Evolutionary conservation across 2,888 invertebrate species (phyloP).

Genomic region (Ormyrus labotus): DNA sequence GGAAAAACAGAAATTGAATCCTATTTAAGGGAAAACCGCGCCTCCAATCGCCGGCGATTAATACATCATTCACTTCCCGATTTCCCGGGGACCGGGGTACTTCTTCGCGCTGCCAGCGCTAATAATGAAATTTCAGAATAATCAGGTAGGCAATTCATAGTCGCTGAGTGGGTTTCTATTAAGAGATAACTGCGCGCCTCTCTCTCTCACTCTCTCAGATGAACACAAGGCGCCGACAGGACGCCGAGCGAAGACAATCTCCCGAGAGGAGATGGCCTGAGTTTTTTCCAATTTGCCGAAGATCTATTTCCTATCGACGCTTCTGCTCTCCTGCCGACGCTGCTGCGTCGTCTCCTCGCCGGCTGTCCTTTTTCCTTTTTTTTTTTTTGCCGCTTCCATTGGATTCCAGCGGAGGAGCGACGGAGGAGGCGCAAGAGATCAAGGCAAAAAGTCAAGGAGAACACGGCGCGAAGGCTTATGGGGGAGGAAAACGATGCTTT

Average conservation of each 20-base stretch:
- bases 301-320: conserved; percentile 74
- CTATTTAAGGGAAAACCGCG: conserved; percentile 47
- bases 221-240: conserved; percentile 19
- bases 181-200: conserved; percentile 51
- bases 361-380: conserved; percentile 50
- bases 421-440: neutral
- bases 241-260: conserved; percentile 73
- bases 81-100: conserved; percentile 22
- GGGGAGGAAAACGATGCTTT: no score
- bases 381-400: neutral
- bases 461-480: neutral
- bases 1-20: conserved; percentile 39
- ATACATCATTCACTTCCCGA: conserved; percentile 50
- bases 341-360: conserved; percentile 23
- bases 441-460: conserved; percentile 4
- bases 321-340: conserved; percentile 3
- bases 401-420: neutral
- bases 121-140: conserved; percentile 75
- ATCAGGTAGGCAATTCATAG: conserved; percentile 72
- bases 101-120: conserved; percentile 58
- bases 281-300: conserved; percentile 64
- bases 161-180: conserved; percentile 66
- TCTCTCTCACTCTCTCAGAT: conserved; percentile 45
- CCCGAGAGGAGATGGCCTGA: conserved; percentile 74
- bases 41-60: conserved; percentile 49